These are phyloP conservation scores for Oxyruncus cristatus DNA, from an alignment of 2,113 vertebrate species.

Conservation along the genomic window DNA sequence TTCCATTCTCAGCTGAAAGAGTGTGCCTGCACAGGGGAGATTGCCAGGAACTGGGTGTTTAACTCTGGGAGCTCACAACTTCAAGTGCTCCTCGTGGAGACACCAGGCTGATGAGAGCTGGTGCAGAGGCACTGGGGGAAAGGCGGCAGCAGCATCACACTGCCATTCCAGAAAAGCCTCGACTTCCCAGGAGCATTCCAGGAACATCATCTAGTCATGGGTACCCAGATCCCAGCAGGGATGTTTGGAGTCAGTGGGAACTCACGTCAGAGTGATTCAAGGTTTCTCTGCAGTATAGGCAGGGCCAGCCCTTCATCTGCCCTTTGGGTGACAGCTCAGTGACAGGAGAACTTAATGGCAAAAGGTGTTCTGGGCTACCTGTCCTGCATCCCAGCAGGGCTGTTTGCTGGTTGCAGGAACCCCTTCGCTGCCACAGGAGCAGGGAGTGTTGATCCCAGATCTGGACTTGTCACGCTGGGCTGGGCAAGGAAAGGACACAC, in stretches of 20 bases:
- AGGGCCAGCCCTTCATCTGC: not conserved
- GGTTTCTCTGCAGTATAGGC: not conserved
- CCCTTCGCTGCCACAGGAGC: not conserved
- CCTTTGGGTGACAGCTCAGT: not conserved
- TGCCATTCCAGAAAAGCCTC: not conserved
- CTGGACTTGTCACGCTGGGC: not conserved
- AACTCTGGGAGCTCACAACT: not conserved
- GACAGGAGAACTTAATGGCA: not conserved
- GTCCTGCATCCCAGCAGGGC: not conserved
- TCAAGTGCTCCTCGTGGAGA: not conserved
- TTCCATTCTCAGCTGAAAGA: not conserved
- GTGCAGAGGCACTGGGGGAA: not conserved
- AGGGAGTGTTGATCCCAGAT: not conserved
- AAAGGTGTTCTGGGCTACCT: not conserved
- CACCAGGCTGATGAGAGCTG: not conserved
- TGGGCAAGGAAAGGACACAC: not conserved
- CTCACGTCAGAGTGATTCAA: not conserved
- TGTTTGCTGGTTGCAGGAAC: not conserved
- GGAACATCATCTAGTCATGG: fast-evolving
- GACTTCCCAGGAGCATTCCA: not conserved
- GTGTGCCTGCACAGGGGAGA: not conserved
- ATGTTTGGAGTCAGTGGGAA: not conserved
- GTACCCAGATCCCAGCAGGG: not conserved
- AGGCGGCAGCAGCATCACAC: not conserved
- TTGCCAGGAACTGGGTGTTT: not conserved